Evolutionary conservation across 2,113 vertebrate genomes (phyloP).

Genomic region (Grammomys surdaster): DNA sequence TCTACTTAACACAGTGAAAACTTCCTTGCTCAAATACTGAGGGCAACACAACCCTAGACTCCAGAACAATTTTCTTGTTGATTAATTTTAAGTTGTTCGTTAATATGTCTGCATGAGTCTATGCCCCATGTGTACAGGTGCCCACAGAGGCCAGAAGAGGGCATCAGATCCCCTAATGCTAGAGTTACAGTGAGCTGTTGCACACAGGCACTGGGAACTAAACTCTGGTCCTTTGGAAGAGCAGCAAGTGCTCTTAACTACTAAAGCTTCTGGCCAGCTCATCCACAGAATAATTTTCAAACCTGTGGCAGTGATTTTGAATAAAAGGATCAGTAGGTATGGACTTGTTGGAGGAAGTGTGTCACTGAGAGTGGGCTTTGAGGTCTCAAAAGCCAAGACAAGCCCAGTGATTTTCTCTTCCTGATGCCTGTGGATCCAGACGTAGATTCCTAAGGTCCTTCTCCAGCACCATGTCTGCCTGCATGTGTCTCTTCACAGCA

Average conservation of each 20-base stretch:
- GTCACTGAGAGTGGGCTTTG: background rate
- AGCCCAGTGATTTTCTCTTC: background rate
- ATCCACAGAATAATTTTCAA: constrained; percentile 28
- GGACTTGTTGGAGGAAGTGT: background rate
- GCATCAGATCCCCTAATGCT: too few species aligned
- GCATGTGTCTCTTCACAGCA: too few species aligned
- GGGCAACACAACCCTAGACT: background rate
- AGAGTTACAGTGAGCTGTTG: too few species aligned
- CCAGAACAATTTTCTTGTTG: constrained; percentile 26
- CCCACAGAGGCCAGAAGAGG: background rate
- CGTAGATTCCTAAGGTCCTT: background rate
- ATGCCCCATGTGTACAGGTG: background rate
- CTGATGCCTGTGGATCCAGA: background rate
- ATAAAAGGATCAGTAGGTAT: background rate
- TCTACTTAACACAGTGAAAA: background rate
- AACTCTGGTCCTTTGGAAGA: background rate
- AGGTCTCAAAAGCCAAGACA: background rate
- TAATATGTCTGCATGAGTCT: background rate
- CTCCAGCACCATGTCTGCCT: background rate
- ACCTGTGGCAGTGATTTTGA: background rate
- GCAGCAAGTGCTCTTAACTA: background rate
- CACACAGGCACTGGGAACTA: background rate
- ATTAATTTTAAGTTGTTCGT: background rate
- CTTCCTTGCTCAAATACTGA: background rate
- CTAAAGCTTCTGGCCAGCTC: background rate